These are phyloP conservation scores for Yoshiicerus persimilis DNA, from an alignment of 1,140 invertebrate genomes.

Conservation along the genomic window DNA sequence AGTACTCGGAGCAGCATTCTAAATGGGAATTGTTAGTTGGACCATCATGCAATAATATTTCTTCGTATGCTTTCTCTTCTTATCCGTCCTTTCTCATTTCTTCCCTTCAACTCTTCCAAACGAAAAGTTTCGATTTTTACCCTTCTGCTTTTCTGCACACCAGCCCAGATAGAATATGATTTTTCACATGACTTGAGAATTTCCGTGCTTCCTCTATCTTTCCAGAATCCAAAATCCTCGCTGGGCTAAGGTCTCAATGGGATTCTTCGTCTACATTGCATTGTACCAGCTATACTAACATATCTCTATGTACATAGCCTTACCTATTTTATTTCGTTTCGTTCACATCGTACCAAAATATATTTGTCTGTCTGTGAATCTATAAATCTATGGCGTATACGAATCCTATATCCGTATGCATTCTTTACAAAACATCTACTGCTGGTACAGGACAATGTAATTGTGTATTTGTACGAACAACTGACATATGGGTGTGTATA, in stretches of 20 bases:
- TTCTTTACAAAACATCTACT: too few relatives aligned
- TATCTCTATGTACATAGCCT: neutral
- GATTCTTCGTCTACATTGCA: neutral
- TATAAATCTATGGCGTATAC: neutral
- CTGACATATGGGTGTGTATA: neutral
- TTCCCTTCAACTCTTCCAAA: neutral
- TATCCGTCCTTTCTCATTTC: neutral
- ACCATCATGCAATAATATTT: neutral
- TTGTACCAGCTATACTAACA: neutral
- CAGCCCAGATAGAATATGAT: slow-evolving; percentile 23
- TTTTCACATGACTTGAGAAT: slow-evolving; percentile 33
- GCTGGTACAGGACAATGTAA: too few relatives aligned
- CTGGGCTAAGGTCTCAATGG: slow-evolving; percentile 1
- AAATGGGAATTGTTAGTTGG: slow-evolving; percentile 21
- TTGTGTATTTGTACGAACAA: neutral
- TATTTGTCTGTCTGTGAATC: neutral
- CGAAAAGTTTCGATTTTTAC: slow-evolving; percentile 22
- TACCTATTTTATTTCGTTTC: neutral
- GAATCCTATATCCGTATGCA: neutral
- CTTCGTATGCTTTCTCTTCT: neutral
- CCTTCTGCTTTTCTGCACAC: slow-evolving; percentile 26
- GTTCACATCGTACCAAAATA: neutral
- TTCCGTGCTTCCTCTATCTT: slow-evolving; percentile 16
- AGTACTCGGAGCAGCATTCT: neutral
- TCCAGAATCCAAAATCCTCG: slow-evolving; percentile 20